Evolutionary conservation across 1,140 invertebrate genomes (phyloP).

Genomic region (Panagrolaimus sp.): DNA sequence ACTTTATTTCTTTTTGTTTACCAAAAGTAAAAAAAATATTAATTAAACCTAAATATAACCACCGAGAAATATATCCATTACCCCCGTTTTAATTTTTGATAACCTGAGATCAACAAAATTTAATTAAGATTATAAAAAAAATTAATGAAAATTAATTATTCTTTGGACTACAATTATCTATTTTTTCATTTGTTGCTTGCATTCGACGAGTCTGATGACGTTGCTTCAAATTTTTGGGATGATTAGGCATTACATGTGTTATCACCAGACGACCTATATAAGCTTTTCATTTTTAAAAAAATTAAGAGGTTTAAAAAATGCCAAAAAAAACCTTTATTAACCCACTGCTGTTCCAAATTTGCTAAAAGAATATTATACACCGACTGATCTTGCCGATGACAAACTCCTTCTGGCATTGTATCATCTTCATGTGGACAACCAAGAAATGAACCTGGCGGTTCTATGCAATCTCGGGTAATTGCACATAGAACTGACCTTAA

Average conservation of each 20-base stretch:
- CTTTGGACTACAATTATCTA: background rate
- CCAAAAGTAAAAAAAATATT: too few species aligned
- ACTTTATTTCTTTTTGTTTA: background rate
- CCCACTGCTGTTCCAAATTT: slow-evolving; percentile 1
- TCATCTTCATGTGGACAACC: slow-evolving; percentile 3
- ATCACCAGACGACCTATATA: background rate
- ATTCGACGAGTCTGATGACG: background rate
- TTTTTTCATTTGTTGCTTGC: slow-evolving; percentile 7
- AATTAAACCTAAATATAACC: too few species aligned
- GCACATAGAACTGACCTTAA: slow-evolving; percentile 13
- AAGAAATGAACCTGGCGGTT: slow-evolving; percentile 11
- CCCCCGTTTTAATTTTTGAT: too few species aligned
- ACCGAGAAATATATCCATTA: too few species aligned
- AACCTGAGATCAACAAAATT: too few species aligned
- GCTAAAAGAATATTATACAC: slow-evolving; percentile 4
- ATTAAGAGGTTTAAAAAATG: too few species aligned
- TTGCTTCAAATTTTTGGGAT: slow-evolving; percentile 6
- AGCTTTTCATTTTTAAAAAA: too few species aligned
- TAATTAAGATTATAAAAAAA: background rate
- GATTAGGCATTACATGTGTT: slow-evolving; percentile 1
- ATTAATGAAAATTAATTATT: background rate
- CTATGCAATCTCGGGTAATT: slow-evolving; percentile 14
- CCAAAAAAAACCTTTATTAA: background rate
- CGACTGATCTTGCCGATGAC: slow-evolving; percentile 6
- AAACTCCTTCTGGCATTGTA: background rate